Base-by-base conservation (phyloP, 2,888 invertebrate species). In the Netelia fuscicornis region DNA sequence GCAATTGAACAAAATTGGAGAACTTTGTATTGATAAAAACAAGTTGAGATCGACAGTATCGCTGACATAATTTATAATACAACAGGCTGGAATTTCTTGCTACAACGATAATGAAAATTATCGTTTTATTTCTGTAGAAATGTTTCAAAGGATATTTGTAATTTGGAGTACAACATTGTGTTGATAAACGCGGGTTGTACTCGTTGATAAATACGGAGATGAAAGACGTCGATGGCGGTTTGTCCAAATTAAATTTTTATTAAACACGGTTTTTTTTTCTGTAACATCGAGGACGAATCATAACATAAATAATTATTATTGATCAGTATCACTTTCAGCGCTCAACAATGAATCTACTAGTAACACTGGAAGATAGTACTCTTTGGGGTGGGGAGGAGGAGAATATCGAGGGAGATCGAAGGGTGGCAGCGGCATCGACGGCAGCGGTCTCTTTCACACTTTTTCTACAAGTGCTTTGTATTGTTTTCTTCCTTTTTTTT, bases 161-260 rank as follows among this genome's bases (percentile, higher is more conserved):
- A 37, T 37, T 3, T 37, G 37, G 37, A 37, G 8, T 37, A 37
- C 37, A 37, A 37, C 37, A 6, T 6, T 37, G 37, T 6, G 0
- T 6, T 6, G 0, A 6, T 37, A 37, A 37, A 6, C 6, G 6
- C 37, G 37, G 8, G 75, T 20, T 20, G 20, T 17, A 17, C 17
- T 56, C 54, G 17, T 60, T 75, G 5, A 37, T 37, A 20, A 20
- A 37, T 8, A 37, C 82, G 71, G 70, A 82, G 79, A 85, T 80
- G 79, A 85, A 85, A 85, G 75, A 82, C 79, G 82, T 85, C 76
- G 78, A 84, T 78, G 78, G 65, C 89, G 89, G 37, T 92, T 93
- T 93, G 92, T 93, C 92, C 92, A 93, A 93, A 93, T 93, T 92
- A 93, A 93, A 93, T 92, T 93, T 93, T 93, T 93, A 93, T 93